Evolutionary conservation across 2,113 vertebrate species (phyloP).

Genomic region (Serinus canaria): DNA sequence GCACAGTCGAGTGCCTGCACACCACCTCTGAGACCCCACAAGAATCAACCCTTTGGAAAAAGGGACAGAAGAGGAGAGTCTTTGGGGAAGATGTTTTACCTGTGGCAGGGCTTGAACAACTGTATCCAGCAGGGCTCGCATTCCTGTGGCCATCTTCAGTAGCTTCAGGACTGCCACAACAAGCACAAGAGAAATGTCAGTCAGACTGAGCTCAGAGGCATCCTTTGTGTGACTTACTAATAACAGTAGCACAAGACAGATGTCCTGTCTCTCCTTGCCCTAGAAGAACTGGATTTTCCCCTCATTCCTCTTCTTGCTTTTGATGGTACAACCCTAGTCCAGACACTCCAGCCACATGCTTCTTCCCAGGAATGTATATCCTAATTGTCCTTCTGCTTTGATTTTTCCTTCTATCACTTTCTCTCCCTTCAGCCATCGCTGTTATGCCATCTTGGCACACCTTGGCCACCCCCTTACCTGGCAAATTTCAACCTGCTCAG

Average conservation of each 20-base stretch:
- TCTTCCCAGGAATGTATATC: neutral
- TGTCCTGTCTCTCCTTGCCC: neutral
- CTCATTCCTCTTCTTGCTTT: neutral
- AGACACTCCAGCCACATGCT: neutral
- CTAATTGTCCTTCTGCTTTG: neutral
- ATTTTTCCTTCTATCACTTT: neutral
- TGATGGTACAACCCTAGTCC: neutral
- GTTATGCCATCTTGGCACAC: neutral
- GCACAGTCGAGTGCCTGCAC: neutral
- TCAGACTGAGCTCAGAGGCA: neutral
- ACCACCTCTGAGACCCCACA: neutral
- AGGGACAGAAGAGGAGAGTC: neutral
- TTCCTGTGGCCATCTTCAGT: conserved; percentile 89
- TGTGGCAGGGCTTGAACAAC: conserved; percentile 89
- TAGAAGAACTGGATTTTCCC: neutral
- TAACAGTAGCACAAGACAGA: neutral
- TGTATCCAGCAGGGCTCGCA: conserved; percentile 86
- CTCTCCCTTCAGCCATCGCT: neutral
- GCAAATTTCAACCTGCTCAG: neutral
- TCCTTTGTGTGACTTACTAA: neutral
- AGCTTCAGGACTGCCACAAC: conserved; percentile 82
- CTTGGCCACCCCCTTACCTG: neutral
- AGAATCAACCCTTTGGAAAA: neutral
- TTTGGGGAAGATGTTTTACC: conserved; percentile 69
- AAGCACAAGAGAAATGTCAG: conserved; percentile 7